These are phyloP conservation scores for Apomyelois bistriatella DNA, from an alignment of 2,888 invertebrate genomes.

Conservation along the genomic window DNA sequence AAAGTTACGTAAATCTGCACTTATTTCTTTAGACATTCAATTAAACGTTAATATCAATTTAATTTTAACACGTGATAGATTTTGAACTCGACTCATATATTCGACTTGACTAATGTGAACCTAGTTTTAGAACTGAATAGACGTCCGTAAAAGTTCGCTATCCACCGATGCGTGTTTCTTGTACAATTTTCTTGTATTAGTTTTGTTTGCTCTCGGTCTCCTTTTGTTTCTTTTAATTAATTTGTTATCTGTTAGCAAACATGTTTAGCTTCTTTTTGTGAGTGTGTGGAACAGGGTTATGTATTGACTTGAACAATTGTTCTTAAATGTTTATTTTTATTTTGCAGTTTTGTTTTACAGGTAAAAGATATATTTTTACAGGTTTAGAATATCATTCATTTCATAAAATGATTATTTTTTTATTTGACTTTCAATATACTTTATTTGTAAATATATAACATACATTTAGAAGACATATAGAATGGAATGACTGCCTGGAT, in stretches of 20 bases:
- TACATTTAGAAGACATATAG: too few species aligned
- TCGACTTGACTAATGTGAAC: not conserved
- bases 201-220: slow-evolving; percentile 9
- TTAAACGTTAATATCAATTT: too few species aligned
- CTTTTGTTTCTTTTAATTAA: slow-evolving; percentile 11
- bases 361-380: too few species aligned
- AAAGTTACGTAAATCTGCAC: too few species aligned
- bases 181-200: slow-evolving; percentile 15
- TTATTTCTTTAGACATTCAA: not conserved
- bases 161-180: slow-evolving; percentile 30
- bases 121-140: slow-evolving; percentile 27
- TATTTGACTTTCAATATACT: too few species aligned
- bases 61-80: too few species aligned
- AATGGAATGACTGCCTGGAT: too few species aligned
- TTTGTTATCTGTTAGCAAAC: slow-evolving; percentile 2
- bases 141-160: slow-evolving; percentile 32
- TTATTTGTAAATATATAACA: too few species aligned
- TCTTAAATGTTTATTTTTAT: not conserved
- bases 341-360: not conserved
- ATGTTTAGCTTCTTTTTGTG: not conserved
- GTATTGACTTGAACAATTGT: not conserved
- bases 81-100: not conserved
- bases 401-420: too few species aligned
- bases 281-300: not conserved
- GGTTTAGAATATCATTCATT: too few species aligned